Percentiles rank a stretch among this genome's conserved stretches.
Evolutionary conservation across 2,797 vertebrate genomes (phyloP).

Genomic region (Leuciscus waleckii): DNA sequence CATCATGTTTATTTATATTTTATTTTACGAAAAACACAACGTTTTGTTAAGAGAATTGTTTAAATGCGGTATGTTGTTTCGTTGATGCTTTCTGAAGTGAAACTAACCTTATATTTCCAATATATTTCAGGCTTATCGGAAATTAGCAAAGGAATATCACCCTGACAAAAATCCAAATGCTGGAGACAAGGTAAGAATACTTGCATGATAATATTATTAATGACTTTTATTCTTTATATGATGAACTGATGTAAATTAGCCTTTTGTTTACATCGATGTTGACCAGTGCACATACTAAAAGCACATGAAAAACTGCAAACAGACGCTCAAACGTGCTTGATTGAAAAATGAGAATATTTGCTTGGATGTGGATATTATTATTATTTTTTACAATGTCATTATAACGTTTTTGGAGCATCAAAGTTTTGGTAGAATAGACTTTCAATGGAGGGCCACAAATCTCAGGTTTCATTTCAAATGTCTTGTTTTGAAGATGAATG

Average conservation of each 20-base stretch:
- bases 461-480: neutral
- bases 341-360: neutral
- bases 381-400: no score
- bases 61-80: neutral
- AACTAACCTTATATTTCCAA: constrained; percentile 1
- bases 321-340: neutral
- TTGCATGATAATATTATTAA: neutral
- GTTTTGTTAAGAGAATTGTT: neutral
- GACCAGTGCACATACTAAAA: no score
- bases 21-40: no score
- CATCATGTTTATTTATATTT: no score
- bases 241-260: no score
- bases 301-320: neutral
- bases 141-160: constrained; percentile 97
- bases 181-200: constrained; percentile 90
- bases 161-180: constrained; percentile 99
- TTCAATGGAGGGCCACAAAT: neutral
- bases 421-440: neutral
- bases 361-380: no score
- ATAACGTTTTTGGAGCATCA: neutral
- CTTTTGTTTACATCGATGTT: neutral
- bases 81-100: neutral
- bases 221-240: neutral
- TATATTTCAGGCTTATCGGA: constrained; percentile 88
- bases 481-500: neutral